Conservation (phyloP, 2,888 invertebrate genomes). For the Lottia gigantea region DNA sequence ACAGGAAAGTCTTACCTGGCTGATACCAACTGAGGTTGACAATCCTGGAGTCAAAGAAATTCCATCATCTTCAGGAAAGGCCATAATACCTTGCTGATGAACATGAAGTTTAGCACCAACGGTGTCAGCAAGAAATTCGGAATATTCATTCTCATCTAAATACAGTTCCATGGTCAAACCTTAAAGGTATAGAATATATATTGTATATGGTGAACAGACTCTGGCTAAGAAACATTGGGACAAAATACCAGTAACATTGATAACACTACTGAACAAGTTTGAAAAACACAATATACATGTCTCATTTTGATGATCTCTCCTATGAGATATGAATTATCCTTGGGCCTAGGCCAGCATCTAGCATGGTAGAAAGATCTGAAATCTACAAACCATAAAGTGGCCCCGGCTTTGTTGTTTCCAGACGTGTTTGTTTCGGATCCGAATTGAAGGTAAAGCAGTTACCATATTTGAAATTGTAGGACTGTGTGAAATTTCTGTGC, state of each 20-base stretch:
- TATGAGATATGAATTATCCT: too few relatives aligned
- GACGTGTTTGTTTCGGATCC: constrained; percentile 24
- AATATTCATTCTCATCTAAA: constrained; percentile 56
- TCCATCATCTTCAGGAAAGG: constrained; percentile 62
- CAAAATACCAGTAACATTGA: too few relatives aligned
- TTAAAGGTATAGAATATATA: constrained; percentile 21
- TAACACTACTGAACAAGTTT: too few relatives aligned
- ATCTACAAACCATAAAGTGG: constrained; percentile 62
- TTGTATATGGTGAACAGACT: background rate
- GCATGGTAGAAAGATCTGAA: too few relatives aligned
- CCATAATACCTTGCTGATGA: constrained; percentile 54
- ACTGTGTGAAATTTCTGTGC: constrained; percentile 60
- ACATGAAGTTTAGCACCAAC: constrained; percentile 66
- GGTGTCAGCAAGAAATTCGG: constrained; percentile 57
- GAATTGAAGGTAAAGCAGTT: constrained; percentile 63
- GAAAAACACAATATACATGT: too few relatives aligned
- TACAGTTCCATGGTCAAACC: constrained; percentile 54
- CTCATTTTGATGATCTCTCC: too few relatives aligned
- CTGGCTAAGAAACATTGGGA: background rate
- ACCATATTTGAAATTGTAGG: constrained; percentile 55
- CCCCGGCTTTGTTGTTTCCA: constrained; percentile 45
- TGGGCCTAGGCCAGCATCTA: too few relatives aligned
- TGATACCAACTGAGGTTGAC: constrained; percentile 54
- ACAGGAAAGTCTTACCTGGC: constrained; percentile 40
- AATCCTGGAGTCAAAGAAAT: constrained; percentile 52